Evolutionary conservation across 2,113 vertebrate genomes (phyloP).

Genomic region (Alligator sinensis): DNA sequence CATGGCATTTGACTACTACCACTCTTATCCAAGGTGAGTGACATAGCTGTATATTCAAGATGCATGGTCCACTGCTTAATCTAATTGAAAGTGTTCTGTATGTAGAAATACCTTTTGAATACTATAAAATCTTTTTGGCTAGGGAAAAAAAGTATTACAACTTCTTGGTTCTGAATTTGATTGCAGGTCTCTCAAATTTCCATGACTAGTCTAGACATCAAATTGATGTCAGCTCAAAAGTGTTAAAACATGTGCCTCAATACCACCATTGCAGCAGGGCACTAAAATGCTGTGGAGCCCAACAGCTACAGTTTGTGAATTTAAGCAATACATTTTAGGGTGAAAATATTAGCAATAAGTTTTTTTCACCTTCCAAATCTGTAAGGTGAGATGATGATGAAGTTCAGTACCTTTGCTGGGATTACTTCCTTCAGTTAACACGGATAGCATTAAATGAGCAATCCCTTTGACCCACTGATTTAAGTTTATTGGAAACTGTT

Average conservation of each 20-base stretch:
- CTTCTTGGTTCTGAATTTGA: not conserved
- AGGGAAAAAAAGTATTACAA: not conserved
- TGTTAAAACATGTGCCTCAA: not conserved
- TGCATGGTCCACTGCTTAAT: fast-evolving
- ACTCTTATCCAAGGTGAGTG: conserved; percentile 15
- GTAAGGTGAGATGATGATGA: too few species aligned
- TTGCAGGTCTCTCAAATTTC: not conserved
- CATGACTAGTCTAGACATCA: not conserved
- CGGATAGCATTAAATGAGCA: too few species aligned
- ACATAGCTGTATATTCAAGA: not conserved
- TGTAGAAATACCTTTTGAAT: too few species aligned
- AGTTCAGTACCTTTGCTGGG: not conserved
- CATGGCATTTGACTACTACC: not conserved
- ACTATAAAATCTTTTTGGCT: too few species aligned
- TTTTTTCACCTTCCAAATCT: too few species aligned
- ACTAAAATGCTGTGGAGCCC: not conserved
- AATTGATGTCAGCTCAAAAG: not conserved
- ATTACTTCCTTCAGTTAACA: too few species aligned
- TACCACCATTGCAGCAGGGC: not conserved
- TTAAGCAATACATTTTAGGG: not conserved
- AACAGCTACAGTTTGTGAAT: not conserved
- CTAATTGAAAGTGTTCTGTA: too few species aligned
- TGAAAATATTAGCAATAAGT: not conserved
- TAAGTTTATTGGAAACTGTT: too few species aligned
- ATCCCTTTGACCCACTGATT: not conserved